Evolutionary conservation across 2,797 vertebrate genomes (phyloP).

Genomic region (Microhierax caerulescens): DNA sequence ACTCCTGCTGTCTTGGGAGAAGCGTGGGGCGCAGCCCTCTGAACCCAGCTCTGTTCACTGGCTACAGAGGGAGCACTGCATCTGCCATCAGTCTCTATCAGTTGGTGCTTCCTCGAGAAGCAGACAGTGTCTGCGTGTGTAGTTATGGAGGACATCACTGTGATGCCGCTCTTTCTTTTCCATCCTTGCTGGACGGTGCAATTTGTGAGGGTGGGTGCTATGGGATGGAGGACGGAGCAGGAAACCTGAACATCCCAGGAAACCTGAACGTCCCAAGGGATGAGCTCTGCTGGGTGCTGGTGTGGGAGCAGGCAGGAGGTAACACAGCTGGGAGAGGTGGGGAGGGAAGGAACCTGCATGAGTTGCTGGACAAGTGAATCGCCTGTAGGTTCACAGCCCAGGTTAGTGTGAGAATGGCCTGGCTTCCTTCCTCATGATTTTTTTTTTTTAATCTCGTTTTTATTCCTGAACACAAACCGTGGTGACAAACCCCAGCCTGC

Average conservation of each 20-base stretch:
- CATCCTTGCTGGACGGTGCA: not conserved
- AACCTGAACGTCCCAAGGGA: rapidly evolving
- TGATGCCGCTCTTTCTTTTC: not conserved
- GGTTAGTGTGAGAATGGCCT: not conserved
- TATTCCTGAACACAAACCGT: not conserved
- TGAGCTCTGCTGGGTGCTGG: not conserved
- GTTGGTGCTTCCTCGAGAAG: not conserved
- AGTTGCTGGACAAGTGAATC: not conserved
- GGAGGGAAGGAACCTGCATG: not conserved
- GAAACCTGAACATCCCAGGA: not conserved
- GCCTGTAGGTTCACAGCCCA: not conserved
- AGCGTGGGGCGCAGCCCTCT: not conserved
- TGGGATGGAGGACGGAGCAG: not conserved
- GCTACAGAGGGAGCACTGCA: not conserved
- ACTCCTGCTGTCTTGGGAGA: not conserved
- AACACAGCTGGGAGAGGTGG: not conserved
- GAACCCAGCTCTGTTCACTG: not conserved
- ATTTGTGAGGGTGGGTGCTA: not conserved
- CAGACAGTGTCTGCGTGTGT: not conserved
- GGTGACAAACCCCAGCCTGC: not conserved
- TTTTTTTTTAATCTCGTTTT: not conserved
- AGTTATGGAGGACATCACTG: not conserved
- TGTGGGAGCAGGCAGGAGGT: not conserved
- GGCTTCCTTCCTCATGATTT: not conserved
- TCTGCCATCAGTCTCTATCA: not conserved